These are phyloP conservation scores for Urechis unicinctus DNA, from an alignment of 2,888 invertebrate species.

Conservation along the genomic window DNA sequence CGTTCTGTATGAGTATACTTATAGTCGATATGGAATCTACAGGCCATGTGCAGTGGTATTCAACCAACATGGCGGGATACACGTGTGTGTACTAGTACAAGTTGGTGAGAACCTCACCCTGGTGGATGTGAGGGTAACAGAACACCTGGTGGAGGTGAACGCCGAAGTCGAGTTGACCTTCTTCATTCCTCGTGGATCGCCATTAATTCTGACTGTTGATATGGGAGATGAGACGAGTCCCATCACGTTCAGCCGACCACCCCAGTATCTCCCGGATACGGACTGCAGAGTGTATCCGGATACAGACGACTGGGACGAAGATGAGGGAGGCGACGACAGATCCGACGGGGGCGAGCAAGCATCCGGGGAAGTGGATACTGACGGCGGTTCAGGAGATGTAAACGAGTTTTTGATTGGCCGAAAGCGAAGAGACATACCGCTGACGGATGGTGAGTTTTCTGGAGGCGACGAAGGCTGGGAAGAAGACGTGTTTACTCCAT, in stretches of 20 bases:
- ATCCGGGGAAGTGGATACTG: neutral
- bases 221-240: slow-evolving; percentile 18
- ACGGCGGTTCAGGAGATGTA: too few species aligned
- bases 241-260: slow-evolving; percentile 2
- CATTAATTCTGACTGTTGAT: slow-evolving; percentile 14
- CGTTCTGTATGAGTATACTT: slow-evolving; percentile 27
- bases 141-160: slow-evolving; percentile 23
- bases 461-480: neutral
- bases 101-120: slow-evolving; percentile 31
- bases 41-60: slow-evolving; percentile 29
- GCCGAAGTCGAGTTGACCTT: slow-evolving; percentile 22
- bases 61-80: slow-evolving; percentile 33
- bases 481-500: neutral
- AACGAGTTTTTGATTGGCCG: too few species aligned
- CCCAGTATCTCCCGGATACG: neutral
- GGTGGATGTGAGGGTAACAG: slow-evolving; percentile 29
- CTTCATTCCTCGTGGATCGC: slow-evolving; percentile 30
- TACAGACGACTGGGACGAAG: neutral
- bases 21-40: slow-evolving; percentile 41
- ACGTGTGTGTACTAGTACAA: slow-evolving; percentile 25
- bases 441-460: neutral
- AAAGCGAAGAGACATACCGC: neutral
- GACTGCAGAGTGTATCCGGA: neutral
- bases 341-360: neutral
- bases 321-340: neutral